Evolutionary conservation across 1,140 invertebrate genomes (phyloP).

Genomic region (Psilanteris sp.): DNA sequence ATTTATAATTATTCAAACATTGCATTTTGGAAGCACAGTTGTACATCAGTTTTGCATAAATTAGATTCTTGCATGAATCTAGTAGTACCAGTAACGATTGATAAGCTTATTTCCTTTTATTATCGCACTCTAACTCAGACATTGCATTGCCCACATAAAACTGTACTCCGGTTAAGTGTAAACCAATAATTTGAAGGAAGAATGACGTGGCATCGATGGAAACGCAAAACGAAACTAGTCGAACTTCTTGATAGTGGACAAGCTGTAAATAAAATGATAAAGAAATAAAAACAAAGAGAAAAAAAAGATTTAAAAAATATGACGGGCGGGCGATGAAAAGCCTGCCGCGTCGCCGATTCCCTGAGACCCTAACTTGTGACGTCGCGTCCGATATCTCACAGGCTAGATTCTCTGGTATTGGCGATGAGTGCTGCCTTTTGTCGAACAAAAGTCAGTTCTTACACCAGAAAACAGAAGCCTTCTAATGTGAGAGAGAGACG

Average conservation of each 20-base stretch:
- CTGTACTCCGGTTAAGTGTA: no score
- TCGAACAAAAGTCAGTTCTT: constrained; percentile 76
- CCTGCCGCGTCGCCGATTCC: constrained; percentile 83
- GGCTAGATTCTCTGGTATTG: constrained; percentile 87
- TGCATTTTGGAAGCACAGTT: no score
- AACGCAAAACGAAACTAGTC: not conserved
- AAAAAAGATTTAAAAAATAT: constrained; percentile 54
- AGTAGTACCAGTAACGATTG: no score
- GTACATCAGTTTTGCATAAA: no score
- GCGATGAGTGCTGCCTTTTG: constrained; percentile 80
- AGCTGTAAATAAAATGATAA: constrained; percentile 11
- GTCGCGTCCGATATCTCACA: constrained; percentile 84
- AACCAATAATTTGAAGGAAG: no score
- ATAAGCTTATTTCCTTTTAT: no score
- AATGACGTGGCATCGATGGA: no score
- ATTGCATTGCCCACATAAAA: no score
- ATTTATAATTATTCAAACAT: no score
- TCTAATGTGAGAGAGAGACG: constrained; percentile 44
- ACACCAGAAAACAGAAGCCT: constrained; percentile 68
- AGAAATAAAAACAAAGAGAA: constrained; percentile 26
- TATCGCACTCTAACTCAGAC: no score
- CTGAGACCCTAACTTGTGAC: constrained; percentile 89
- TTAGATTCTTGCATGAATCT: no score
- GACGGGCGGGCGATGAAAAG: constrained; percentile 77
- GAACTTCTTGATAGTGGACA: not conserved